These are phyloP conservation scores for Calliopum simillimum DNA, from an alignment of 2,888 invertebrate species.

Conservation along the genomic window DNA sequence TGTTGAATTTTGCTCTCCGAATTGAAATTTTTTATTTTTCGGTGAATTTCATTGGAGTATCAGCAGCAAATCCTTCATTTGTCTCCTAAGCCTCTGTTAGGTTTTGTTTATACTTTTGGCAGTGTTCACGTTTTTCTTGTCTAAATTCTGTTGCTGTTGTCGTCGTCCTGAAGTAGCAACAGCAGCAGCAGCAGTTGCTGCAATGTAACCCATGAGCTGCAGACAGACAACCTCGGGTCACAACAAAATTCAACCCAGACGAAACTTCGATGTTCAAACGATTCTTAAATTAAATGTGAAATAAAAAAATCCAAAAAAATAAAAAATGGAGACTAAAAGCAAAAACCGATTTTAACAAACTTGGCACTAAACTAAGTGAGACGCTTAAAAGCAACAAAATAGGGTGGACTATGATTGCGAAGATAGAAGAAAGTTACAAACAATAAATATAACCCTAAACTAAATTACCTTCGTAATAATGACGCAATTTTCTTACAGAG, in stretches of 20 bases:
- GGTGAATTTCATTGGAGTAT: not conserved
- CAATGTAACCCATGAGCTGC: constrained; percentile 13
- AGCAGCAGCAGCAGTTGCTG: constrained; percentile 34
- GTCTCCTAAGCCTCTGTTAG: not conserved
- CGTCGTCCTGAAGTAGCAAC: not conserved
- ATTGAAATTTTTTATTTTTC: not conserved
- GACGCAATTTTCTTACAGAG: too few species aligned
- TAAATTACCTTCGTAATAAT: too few species aligned
- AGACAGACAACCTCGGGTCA: constrained; percentile 18
- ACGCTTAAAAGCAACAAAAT: too few species aligned
- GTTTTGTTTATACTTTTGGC: not conserved
- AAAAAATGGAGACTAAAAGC: too few species aligned
- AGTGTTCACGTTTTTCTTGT: constrained; percentile 21
- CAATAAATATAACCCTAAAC: too few species aligned
- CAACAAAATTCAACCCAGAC: constrained; percentile 43
- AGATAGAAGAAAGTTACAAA: too few species aligned
- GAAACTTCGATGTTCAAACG: not conserved
- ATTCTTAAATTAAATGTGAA: too few species aligned
- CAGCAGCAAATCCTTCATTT: not conserved
- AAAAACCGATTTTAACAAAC: too few species aligned
- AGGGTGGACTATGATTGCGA: too few species aligned
- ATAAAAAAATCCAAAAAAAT: too few species aligned
- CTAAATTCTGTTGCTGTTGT: constrained; percentile 11
- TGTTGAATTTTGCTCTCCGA: not conserved
- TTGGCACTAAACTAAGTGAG: too few species aligned